Evolutionary conservation across 64 coral and sea anemone genomes (phyloP).

Genomic region (Stichodactyla mertensii): DNA sequence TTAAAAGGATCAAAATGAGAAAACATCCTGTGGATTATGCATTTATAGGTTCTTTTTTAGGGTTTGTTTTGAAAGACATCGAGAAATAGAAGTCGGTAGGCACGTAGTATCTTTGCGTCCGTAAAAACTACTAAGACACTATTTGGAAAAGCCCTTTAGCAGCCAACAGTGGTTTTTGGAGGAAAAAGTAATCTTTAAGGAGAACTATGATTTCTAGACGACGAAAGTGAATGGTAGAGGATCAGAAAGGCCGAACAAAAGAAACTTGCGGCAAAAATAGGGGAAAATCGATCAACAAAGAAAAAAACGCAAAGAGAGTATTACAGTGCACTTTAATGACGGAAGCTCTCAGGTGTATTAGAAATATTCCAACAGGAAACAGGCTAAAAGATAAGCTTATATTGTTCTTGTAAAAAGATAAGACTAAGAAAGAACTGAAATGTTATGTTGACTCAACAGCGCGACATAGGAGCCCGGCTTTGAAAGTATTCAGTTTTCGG

Average conservation of each 20-base stretch:
- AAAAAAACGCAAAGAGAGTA: slow-evolving; percentile 8
- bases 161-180: background rate
- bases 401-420: slow-evolving; percentile 29
- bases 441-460: slow-evolving; percentile 19
- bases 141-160: background rate
- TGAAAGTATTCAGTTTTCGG: slow-evolving; percentile 29
- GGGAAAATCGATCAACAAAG: slow-evolving; percentile 8
- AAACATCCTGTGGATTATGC: slow-evolving; percentile 32
- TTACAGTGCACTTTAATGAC: slow-evolving; percentile 20
- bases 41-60: background rate
- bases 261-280: background rate
- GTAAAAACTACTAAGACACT: background rate
- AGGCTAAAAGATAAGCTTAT: slow-evolving; percentile 19
- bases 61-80: background rate
- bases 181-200: background rate
- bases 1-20: slow-evolving; percentile 26
- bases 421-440: slow-evolving; percentile 11
- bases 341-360: slow-evolving; percentile 25
- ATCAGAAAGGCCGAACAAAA: background rate
- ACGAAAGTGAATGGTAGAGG: background rate
- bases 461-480: slow-evolving; percentile 14
- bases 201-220: background rate
- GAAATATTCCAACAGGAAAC: slow-evolving; percentile 24
- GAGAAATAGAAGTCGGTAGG: background rate
- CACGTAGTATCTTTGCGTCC: background rate